phyloP scores from a whole-genome alignment of 2,888 invertebrate genomes.

The Hermaeophaga mercurialis region DNA sequence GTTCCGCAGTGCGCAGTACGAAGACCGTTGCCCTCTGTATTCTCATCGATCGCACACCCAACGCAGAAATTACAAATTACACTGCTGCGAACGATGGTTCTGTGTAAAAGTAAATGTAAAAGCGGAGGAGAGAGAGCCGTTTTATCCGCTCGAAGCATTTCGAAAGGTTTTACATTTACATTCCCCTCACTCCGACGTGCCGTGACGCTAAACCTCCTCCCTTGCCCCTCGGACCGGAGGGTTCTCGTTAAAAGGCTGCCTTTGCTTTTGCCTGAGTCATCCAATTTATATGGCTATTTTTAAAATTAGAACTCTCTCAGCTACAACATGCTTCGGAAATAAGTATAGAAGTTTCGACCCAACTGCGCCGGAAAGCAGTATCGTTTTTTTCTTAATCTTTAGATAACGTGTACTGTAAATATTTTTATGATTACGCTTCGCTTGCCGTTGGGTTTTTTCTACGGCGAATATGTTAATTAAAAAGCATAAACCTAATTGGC shows the following conservation, averaged over 20 bases:
- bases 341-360: slow-evolving; percentile 36
- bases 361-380: slow-evolving; percentile 30
- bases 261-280: slow-evolving; percentile 33
- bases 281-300: slow-evolving; percentile 35
- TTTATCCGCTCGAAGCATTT: slow-evolving; percentile 21
- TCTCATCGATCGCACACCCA: slow-evolving; percentile 20
- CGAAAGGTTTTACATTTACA: slow-evolving; percentile 26
- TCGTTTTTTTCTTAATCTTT: slow-evolving; percentile 22
- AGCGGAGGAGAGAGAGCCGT: not conserved
- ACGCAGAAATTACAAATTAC: slow-evolving; percentile 10
- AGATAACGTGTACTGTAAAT: not conserved
- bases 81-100: slow-evolving; percentile 10
- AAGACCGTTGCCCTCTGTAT: slow-evolving; percentile 20
- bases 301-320: slow-evolving; percentile 31
- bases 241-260: slow-evolving; percentile 34
- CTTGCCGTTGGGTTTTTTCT: not conserved
- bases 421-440: not conserved
- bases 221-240: slow-evolving; percentile 25
- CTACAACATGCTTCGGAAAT: slow-evolving; percentile 36
- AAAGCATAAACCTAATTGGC: too few relatives aligned
- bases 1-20: slow-evolving; percentile 22
- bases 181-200: slow-evolving; percentile 26
- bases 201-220: slow-evolving; percentile 19
- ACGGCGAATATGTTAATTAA: too few relatives aligned
- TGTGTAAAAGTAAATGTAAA: slow-evolving; percentile 10